Evolutionary conservation across 2,113 vertebrate genomes (phyloP).

Genomic region (Ovibos moschatus): DNA sequence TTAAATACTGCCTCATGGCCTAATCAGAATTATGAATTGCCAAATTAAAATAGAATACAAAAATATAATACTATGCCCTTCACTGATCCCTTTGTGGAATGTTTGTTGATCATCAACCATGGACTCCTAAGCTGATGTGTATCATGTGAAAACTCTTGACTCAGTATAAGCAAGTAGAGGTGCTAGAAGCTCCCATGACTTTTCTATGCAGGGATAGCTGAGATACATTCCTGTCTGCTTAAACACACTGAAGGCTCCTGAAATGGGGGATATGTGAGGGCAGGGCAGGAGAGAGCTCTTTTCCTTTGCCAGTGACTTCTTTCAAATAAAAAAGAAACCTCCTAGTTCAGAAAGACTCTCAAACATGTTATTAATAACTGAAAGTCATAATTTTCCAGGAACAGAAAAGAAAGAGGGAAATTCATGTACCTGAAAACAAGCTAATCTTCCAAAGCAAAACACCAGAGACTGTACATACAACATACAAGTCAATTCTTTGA

Average conservation of each 20-base stretch:
- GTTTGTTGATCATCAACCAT: neutral
- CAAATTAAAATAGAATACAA: neutral
- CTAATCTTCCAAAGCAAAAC: neutral
- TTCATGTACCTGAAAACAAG: neutral
- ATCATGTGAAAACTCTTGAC: neutral
- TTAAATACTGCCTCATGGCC: neutral
- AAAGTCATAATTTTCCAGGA: neutral
- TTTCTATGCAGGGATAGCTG: neutral
- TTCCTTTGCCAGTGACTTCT: neutral
- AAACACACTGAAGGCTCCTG: neutral
- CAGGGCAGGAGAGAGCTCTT: neutral
- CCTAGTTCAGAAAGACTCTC: neutral
- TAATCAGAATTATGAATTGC: neutral
- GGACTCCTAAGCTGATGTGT: neutral
- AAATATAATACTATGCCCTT: neutral
- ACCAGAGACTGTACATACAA: neutral
- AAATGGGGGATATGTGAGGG: neutral
- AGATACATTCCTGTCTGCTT: neutral
- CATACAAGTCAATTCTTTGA: neutral
- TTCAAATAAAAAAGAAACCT: neutral
- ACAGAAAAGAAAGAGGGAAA: neutral
- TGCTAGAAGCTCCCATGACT: neutral
- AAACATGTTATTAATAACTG: neutral
- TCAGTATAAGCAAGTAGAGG: neutral
- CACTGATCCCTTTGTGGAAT: neutral